Percentiles rank a stretch among this genome's conserved stretches.
phyloP scores from a whole-genome alignment of 2,888 invertebrate species.

The Watsonalla binaria region DNA sequence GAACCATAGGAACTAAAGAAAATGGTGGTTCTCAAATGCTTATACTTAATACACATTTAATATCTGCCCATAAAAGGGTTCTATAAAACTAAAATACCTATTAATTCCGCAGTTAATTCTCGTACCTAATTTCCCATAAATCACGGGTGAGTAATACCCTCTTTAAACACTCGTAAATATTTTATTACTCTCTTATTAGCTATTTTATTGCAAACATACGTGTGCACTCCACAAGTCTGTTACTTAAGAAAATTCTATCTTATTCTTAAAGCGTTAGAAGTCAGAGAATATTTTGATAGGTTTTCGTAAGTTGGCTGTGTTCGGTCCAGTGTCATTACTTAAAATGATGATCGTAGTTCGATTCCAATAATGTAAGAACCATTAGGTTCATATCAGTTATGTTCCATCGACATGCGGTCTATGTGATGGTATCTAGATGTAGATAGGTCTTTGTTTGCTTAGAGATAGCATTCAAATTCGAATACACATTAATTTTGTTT shows the following conservation, averaged over 20 bases:
- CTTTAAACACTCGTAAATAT: conserved; percentile 1
- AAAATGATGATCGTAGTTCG: conserved; percentile 14
- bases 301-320: neutral
- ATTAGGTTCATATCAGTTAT: conserved; percentile 17
- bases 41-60: neutral
- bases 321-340: conserved; percentile 13
- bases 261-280: neutral
- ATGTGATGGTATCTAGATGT: neutral
- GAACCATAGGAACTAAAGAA: no score
- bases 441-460: no score
- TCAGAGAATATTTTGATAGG: neutral
- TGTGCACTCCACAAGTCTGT: neutral
- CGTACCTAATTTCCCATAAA: neutral
- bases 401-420: neutral
- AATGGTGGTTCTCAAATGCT: no score
- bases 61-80: no score
- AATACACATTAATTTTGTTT: no score
- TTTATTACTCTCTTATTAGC: conserved; percentile 2
- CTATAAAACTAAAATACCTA: neutral
- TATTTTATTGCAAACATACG: neutral
- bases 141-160: neutral
- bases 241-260: neutral
- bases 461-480: no score
- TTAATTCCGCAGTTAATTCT: neutral
- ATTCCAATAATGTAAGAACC: conserved; percentile 22